Evolutionary conservation across 2,113 vertebrate genomes (phyloP), one percentile per base, ranked within the genome.

Genomic region (Austrofundulus limnaeus): DNA sequence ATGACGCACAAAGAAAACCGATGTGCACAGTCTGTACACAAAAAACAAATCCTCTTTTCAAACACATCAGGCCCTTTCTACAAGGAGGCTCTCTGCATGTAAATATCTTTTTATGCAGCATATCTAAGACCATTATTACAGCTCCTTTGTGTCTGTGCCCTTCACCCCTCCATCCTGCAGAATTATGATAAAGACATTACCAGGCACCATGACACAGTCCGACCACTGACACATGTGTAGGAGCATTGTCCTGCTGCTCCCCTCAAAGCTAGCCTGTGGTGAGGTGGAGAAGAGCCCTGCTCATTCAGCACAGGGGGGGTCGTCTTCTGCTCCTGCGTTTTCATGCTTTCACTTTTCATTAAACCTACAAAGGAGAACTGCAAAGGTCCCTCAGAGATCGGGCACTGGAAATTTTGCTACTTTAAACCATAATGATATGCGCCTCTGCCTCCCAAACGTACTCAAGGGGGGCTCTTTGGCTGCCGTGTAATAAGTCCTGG

Each of bases 311-410:
- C 25, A 45, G 71, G 82, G 72, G 82, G 80, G 81, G 70, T 59
- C 64, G 74, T 72, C 60, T 78, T 72, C 74, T 58, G 23, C 82
- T 50, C 74, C 52, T 53, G 75, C 72, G 20, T 85, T 83, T 88
- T 86, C 84, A 88, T 85, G 84, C 85, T 85, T 87, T 92, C 85
- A 88, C 81, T 85, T 89, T 78, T 84, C 74, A 91, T 91, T 89
- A 88, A 78, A 81, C 73, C 71, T 77, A 86, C 83, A 86, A 87
- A 81, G 85, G 72, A 84, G 71, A 78, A 78, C 61, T 43, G 67
- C 58, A 25, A 78, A 63, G 85, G 73, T 62, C 81, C 73, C 72
- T 83, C 42, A 13, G 62, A 85, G 81, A 66, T 59, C 4, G 1
- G 70, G 75, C 49, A 71, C 66, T 59, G 75, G 75, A 75, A 77